Conservation (phyloP, 92 coral and sea anemone genomes). For the Diadumene lineata region DNA sequence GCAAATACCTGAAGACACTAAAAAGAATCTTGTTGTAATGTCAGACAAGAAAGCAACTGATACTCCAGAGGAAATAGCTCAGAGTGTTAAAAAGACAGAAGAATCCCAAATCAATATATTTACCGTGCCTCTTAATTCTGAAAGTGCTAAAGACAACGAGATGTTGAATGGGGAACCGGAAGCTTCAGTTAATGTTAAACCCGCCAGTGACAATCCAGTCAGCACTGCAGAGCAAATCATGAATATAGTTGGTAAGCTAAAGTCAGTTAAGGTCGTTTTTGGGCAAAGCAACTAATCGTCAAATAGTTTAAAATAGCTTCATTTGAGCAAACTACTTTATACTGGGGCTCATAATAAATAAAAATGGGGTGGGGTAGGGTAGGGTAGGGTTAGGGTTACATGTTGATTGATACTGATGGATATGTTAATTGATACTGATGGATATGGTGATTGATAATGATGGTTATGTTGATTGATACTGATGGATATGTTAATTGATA, state of each 20-base stretch:
- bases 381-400: too few relatives aligned
- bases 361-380: too few relatives aligned
- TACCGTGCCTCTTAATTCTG: conserved; percentile 9
- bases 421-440: too few relatives aligned
- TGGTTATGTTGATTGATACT: too few relatives aligned
- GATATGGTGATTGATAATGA: too few relatives aligned
- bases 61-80: conserved; percentile 4
- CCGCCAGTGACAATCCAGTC: conserved; percentile 18
- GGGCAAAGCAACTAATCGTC: too few relatives aligned
- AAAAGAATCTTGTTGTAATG: conserved; percentile 17
- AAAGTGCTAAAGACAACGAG: conserved; percentile 12
- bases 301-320: too few relatives aligned
- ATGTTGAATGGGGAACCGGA: conserved; percentile 6
- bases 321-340: too few relatives aligned
- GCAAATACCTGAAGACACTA: conserved; percentile 13
- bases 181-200: conserved; percentile 4
- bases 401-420: too few relatives aligned
- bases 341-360: too few relatives aligned
- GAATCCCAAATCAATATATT: conserved; percentile 13
- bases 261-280: too few relatives aligned
- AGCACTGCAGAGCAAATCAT: conserved; percentile 21
- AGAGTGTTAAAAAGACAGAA: not conserved
- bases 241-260: conserved; percentile 21
- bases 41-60: conserved; percentile 29
- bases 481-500: too few relatives aligned